Conservation (phyloP, 2,888 invertebrate species). For the Cyrtodaria siliqua region DNA sequence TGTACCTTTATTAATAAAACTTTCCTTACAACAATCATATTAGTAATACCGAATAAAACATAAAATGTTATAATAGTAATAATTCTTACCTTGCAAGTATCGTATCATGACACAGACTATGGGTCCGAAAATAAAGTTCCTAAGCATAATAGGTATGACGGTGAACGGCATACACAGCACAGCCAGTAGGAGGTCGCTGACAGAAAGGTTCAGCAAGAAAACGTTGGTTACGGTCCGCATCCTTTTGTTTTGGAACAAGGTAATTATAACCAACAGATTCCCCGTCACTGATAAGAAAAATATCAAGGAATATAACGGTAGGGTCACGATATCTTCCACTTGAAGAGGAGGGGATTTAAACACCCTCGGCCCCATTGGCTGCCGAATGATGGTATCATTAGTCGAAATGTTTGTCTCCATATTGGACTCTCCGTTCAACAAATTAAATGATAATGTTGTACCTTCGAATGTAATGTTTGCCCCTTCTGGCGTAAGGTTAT, state of each 20-base stretch:
- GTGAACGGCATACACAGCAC: conserved; percentile 94
- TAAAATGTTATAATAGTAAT: too few relatives aligned
- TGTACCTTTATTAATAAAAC: too few relatives aligned
- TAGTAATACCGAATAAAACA: too few relatives aligned
- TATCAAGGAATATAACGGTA: conserved; percentile 92
- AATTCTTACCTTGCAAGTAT: conserved; percentile 90
- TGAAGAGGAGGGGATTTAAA: conserved; percentile 41
- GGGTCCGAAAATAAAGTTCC: conserved; percentile 91
- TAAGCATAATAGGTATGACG: conserved; percentile 89
- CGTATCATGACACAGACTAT: conserved; percentile 91
- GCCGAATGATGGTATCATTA: background rate
- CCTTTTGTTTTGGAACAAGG: conserved; percentile 86
- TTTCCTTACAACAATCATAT: too few relatives aligned
- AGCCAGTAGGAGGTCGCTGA: conserved; percentile 92
- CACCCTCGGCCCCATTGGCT: background rate
- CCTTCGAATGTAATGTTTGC: too few relatives aligned
- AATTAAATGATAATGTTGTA: too few relatives aligned
- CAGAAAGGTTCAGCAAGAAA: conserved; percentile 87
- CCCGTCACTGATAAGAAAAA: conserved; percentile 93
- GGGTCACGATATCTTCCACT: conserved; percentile 68
- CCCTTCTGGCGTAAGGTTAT: too few relatives aligned
- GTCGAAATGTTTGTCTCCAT: background rate
- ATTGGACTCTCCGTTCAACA: background rate
- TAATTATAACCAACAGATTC: conserved; percentile 92
- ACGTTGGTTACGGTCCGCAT: conserved; percentile 88